phyloP scores from a whole-genome alignment of 2,888 invertebrate genomes.

The Temnothorax unifasciatus region DNA sequence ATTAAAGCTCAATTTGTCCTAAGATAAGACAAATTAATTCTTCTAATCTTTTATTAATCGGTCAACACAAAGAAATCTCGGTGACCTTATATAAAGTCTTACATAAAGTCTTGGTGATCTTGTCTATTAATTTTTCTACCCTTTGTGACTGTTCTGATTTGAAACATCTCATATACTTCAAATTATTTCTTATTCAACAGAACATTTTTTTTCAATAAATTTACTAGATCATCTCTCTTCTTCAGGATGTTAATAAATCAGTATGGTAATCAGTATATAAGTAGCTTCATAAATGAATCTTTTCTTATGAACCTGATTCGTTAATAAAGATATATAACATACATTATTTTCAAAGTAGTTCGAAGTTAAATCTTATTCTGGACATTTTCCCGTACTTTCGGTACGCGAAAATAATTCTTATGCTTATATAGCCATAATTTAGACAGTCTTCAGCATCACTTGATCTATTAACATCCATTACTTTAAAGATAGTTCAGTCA shows the following conservation, averaged over 20 bases:
- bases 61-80: constrained; percentile 32
- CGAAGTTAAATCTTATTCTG: constrained; percentile 12
- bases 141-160: constrained; percentile 14
- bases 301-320: not conserved
- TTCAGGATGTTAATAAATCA: constrained; percentile 49
- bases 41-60: constrained; percentile 32
- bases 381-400: not conserved
- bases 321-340: constrained; percentile 13
- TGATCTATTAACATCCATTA: constrained; percentile 56
- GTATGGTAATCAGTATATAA: constrained; percentile 5
- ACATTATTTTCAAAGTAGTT: not conserved
- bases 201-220: not conserved
- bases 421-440: constrained; percentile 8
- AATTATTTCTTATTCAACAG: constrained; percentile 15
- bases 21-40: constrained; percentile 25
- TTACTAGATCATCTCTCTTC: not conserved
- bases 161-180: not conserved
- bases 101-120: constrained; percentile 24
- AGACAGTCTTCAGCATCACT: not conserved
- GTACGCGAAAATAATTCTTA: constrained; percentile 13
- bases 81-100: constrained; percentile 39
- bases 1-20: constrained; percentile 24
- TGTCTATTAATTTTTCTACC: constrained; percentile 23
- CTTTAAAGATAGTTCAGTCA: constrained; percentile 60
- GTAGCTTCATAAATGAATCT: not conserved